A percentile compares a stretch with the other conserved stretches of the same genome.
phyloP scores from a whole-genome alignment of 2,797 vertebrate genomes.

The Rhinophrynus dorsalis region DNA sequence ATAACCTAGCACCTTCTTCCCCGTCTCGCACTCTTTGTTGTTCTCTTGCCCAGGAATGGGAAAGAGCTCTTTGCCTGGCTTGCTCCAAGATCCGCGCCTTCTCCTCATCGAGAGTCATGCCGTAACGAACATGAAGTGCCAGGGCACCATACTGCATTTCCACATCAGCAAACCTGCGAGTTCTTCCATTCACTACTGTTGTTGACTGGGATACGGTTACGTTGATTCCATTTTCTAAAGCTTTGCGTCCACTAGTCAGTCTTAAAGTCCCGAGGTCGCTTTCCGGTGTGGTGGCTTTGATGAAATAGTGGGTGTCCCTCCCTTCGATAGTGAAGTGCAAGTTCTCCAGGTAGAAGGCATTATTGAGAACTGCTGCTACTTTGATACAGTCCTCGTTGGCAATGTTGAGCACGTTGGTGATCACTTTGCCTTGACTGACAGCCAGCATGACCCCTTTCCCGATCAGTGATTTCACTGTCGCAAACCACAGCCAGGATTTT shows the following conservation, averaged over 20 bases:
- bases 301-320: constrained; percentile 94
- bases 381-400: constrained; percentile 97
- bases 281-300: constrained; percentile 92
- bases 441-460: constrained; percentile 96
- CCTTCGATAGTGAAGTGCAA: constrained; percentile 94
- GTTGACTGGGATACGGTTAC: constrained; percentile 96
- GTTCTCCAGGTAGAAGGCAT: constrained; percentile 94
- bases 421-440: constrained; percentile 90
- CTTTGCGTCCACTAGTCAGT: constrained; percentile 90
- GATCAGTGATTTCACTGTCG: constrained; percentile 88
- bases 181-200: constrained; percentile 91
- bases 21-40: constrained; percentile 91
- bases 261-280: constrained; percentile 89
- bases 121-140: constrained; percentile 92
- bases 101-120: constrained; percentile 93
- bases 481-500: constrained; percentile 97
- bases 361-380: constrained; percentile 94
- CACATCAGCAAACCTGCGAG: constrained; percentile 94
- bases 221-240: constrained; percentile 94
- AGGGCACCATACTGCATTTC: constrained; percentile 88
- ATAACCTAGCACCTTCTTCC: constrained; percentile 90
- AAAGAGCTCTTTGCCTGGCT: constrained; percentile 91
- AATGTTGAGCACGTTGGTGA: constrained; percentile 91
- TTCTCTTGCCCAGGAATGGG: constrained; percentile 89
- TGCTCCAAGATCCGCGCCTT: constrained; percentile 91